Base-by-base conservation (phyloP, 2,888 invertebrate genomes). In the Melolontha melolontha region DNA sequence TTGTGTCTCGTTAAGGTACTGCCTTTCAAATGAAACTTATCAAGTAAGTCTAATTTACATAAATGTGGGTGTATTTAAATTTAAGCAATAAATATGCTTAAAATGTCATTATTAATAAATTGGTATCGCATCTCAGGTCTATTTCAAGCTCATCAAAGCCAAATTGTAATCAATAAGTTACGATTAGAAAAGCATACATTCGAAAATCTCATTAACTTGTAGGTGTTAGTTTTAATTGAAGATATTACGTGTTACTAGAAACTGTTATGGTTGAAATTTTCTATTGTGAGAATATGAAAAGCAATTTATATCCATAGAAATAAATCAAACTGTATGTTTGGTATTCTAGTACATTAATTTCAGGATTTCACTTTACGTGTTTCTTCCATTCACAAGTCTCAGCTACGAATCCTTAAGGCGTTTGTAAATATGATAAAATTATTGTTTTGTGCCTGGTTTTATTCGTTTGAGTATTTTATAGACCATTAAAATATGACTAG, bases 61-160 rank as follows among this genome's bases (percentile, higher is more conserved):
- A 44, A 7, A 14, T 14, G 12, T 29, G 22, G 51, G 57, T 57
- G 57, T 57, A 57, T 57, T 57, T 44, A 57, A 42, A 57, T 57
- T 12, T 12, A 12, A 27, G 57, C 57, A 42, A 57, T 57, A 57
- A 57, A 57, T 57, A 57, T 39, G 12, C 57, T 29, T 57, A 57
- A 57, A 44, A 39, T 39, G 42, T 57, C 27, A 42, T 44, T 57
- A 57, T 57, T 57, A 57, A 57, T 57, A 57, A 57, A 57, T 57
- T 57, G 14, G 42, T 42, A 27, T 57, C 7, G 42, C 57, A 42
- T 57, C 57, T 27, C 10, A 41, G 44, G 12, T 34, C 27, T 57
- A 42, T 57, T 57, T 10, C 42, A 27, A 57, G 42, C 27, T 39
- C 42, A 27, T 42, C 57, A 22, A 42, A 39, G 57, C 29, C 12